These are phyloP conservation scores for Cyprinodon diabolis DNA, from an alignment of 2,797 vertebrate species.

Conservation along the genomic window DNA sequence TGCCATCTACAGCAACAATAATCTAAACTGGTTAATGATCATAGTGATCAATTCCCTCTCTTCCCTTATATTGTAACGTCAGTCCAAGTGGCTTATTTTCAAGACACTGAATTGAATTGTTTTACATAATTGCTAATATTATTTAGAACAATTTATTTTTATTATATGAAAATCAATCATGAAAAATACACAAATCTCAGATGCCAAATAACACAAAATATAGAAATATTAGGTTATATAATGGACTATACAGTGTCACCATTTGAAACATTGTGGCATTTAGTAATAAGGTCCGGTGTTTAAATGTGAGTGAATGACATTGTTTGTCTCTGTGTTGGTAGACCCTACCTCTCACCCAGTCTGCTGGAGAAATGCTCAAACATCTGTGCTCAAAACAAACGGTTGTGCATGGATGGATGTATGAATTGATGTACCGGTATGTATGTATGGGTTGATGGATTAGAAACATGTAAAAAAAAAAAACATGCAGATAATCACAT, in stretches of 20 bases:
- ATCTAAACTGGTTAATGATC: neutral
- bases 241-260: neutral
- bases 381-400: no score
- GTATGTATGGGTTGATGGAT: no score
- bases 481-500: neutral
- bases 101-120: neutral
- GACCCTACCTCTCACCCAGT: no score
- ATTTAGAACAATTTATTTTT: neutral
- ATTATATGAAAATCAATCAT: neutral
- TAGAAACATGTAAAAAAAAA: neutral
- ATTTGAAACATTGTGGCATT: no score
- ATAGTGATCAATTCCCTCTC: neutral
- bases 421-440: no score
- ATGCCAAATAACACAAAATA: neutral
- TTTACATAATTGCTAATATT: no score
- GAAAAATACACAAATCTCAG: neutral
- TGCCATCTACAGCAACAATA: constrained; percentile 56
- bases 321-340: no score
- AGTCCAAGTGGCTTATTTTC: neutral
- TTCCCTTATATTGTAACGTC: neutral
- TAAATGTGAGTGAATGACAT: no score
- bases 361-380: no score
- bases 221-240: neutral
- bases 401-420: no score
- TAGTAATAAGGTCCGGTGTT: no score